Base-by-base conservation (phyloP, 1,140 invertebrate species). In the Drosophila nikananu region DNA sequence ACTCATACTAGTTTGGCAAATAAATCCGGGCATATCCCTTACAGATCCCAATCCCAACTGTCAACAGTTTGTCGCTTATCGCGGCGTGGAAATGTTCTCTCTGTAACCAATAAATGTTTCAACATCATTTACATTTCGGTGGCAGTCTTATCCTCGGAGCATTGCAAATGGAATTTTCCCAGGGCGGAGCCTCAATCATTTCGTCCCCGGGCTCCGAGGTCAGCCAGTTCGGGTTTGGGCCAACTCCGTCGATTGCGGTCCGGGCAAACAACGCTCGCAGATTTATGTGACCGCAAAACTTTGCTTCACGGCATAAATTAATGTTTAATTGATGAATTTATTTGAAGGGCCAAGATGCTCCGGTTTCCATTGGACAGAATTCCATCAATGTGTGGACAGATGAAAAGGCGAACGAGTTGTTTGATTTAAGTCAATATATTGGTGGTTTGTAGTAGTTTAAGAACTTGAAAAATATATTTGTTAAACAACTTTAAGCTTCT, bases 251-350 rank as follows among this genome's bases (percentile, higher is more conserved):
- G 19, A 44, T 66, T 84, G 77, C 63, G 78, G 82, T 74, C 64
- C 39, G 37, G 62, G 39, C 60, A 66, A 57, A 52, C 67, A 77
- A 61, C 68, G 48, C 78, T 86, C 72, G 74, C 68, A 81, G 62
- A 86, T 86, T 86, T 86, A 86, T 86, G 82, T 81, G 83, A 86
- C 82, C 82, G 83, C 82, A 86, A 71, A 81, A 86, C 52, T 86
- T 82, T 81, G 83, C 68, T 71, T 65, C 74, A 67, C 61, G 37
- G 82, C 82, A 86, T 86, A 86, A 86, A 86, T 86, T 81, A 86
- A 86, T 86, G 83, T 62, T 64, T 81, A 86, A 86, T 86, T 86
- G 78, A 82, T 86, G 83, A 74, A 86, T 86, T 81, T 86, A 75
- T 75, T 70, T 79, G 74, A 65, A 21, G 55, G 48, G 19, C 64